Base-by-base conservation (phyloP, 2,113 vertebrate genomes). In the Zapus hudsonius region DNA sequence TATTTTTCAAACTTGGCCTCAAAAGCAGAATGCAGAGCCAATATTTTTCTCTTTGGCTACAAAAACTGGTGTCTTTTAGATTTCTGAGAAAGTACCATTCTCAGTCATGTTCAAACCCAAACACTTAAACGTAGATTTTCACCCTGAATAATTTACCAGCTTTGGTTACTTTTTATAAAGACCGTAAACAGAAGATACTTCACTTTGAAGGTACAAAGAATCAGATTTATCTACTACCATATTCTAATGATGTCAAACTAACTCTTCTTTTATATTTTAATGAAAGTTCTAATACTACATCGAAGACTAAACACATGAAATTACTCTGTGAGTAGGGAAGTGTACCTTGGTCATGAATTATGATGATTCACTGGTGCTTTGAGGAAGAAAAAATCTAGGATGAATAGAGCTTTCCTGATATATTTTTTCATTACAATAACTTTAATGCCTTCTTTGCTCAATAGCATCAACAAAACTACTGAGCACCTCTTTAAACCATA, bases 211-310 rank as follows among this genome's bases (percentile, higher is more conserved):
- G 67, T 55, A 93, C 29, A 47, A 87, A 76, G 52, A 95, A 87
- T 4, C 72, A 88, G 70, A 82, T 73, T 81, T 67, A 79, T 64
- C 36, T 52, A 90, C 84, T 95, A 69, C 70, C 73, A 94, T 63
- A 74, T 87, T 92, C 67, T 85, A 96, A 70, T 67, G 84, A 79
- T 75, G 47, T 38, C 76, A 87, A 93, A 40, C 25, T 74, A 80
- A 3, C 66, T 84, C 90, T 92, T 76, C 72, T 86, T 91, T 84
- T 90, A 85, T 59, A 88, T 94, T 92, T 90, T 92, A 90, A 92
- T 44, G 61, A 87, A 93, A 81, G 4, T 76, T 76, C 22, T 7
- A 94, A 67, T 78, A 84, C 57, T 87, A 33, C 13, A 87, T 93
- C 91, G 63, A 87, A 33, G 70, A 84, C 16, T 81, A 92, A 93